Conservation (phyloP, 1,140 invertebrate species). For the Spodoptera frugiperda region DNA sequence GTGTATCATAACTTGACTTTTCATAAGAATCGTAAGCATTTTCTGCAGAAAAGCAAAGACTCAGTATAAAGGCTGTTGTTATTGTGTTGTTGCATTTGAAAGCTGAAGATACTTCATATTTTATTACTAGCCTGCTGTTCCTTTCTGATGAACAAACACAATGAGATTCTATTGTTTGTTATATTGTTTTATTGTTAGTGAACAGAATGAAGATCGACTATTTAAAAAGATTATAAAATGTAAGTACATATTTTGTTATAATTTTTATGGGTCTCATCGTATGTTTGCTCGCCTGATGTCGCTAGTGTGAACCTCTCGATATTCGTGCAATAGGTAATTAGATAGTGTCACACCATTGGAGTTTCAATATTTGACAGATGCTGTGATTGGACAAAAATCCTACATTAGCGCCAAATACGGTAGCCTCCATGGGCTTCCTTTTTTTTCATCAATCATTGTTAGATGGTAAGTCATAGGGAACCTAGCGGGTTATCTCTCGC, state of each 20-base stretch:
- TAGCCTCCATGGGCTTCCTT: no score
- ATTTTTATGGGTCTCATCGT: no score
- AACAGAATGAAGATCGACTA: neutral
- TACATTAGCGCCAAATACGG: no score
- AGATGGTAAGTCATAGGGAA: no score
- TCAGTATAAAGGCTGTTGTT: neutral
- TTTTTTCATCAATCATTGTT: no score
- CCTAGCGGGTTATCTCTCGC: no score
- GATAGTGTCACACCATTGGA: no score
- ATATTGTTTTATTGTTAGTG: neutral
- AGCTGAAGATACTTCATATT: neutral
- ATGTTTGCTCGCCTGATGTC: no score
- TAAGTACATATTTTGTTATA: neutral
- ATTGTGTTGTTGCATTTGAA: neutral
- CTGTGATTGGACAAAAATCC: no score
- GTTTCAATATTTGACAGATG: no score
- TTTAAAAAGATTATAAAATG: neutral
- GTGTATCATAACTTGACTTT: neutral
- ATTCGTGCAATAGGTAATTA: no score
- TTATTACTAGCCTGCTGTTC: neutral
- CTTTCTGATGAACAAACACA: slow-evolving; percentile 1
- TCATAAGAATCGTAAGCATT: neutral
- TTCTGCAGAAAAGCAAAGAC: neutral
- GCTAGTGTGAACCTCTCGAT: no score
- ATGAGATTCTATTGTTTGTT: slow-evolving; percentile 10